Evolutionary conservation across 2,113 vertebrate genomes (phyloP), one percentile per base, ranked within the genome.

Genomic region (Hippocampus guttulatus): DNA sequence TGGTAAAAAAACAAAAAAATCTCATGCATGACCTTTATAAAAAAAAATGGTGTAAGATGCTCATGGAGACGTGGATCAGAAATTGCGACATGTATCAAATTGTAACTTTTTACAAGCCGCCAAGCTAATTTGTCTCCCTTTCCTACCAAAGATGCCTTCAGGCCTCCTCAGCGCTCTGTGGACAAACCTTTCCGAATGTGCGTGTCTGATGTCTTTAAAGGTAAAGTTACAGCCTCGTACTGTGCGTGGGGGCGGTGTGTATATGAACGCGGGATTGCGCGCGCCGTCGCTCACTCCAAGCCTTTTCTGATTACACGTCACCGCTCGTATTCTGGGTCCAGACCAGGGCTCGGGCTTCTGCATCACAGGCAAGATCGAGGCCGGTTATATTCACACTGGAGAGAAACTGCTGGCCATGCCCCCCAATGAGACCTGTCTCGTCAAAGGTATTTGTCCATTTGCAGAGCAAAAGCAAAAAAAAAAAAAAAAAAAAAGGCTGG

Each of bases 291-390:
- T 55, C 18, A 2, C 45, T 54, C 71, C 15, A 57, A 18, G 41
- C 68, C 51, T 38, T 79, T 51, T 38, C 16, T 33, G 10, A 8
- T 52, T 11, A 33, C 47, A 70, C 11, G n/a, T 66, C 68, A 52
- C 25, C 8, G 14, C 70, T 73, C 3, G 2, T 25, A 23, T 64
- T 82, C 57, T 79, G 61, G 87, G 90, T 84, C 6, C 89, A 99
- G 97, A 99, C 87, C 96, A 96, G 91, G 97, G 97, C 54, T 97
- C 97, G 70, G 97, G 97, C 77, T 99, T 99, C 92, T 98, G 96
- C 82, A 94, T 99, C 57, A 96, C 96, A 62, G 97, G 97, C 70
- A 99, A 98, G 91, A 96, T 99, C 55, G 97, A 99, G 91, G 95
- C 97, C 66, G 97, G 97, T 62, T 98, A 93, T 67, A 88, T 99